Percentiles rank a stretch among this genome's conserved stretches.
Conservation (phyloP, 2,888 invertebrate genomes). For the Agrilus cyanescens region DNA sequence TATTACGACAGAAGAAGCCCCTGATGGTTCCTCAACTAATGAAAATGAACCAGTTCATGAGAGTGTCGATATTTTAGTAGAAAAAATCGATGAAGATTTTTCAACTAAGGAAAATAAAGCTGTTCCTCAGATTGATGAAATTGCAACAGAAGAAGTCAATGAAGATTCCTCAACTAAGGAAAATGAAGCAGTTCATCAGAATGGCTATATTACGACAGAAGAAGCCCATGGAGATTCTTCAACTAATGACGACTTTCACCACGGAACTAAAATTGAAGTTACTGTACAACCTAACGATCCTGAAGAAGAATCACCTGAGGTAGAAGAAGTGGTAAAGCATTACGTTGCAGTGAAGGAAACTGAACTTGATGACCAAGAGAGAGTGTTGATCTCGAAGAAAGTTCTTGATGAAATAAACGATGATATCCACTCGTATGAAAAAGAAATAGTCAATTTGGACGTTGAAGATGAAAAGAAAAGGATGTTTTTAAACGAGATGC, state of each 20-base stretch:
- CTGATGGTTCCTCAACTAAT: too few relatives aligned
- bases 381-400: background rate
- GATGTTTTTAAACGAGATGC: slow-evolving; percentile 1
- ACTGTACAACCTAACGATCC: background rate
- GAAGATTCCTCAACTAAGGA: background rate
- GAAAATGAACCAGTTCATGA: too few relatives aligned
- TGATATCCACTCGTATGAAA: background rate
- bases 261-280: background rate
- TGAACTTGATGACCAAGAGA: too few relatives aligned
- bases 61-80: background rate
- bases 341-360: too few relatives aligned
- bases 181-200: background rate
- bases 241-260: too few relatives aligned
- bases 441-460: background rate
- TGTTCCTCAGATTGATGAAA: too few relatives aligned
- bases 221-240: too few relatives aligned
- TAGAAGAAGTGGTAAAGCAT: too few relatives aligned
- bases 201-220: background rate
- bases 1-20: too few relatives aligned
- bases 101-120: too few relatives aligned
- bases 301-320: too few relatives aligned
- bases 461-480: background rate
- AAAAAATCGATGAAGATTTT: too few relatives aligned
- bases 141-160: background rate
- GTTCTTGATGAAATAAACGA: background rate